Percentiles rank a stretch among this genome's conserved stretches.
These are phyloP conservation scores for Phalacrocorax carbo DNA, from an alignment of 2,113 vertebrate genomes.

Conservation along the genomic window DNA sequence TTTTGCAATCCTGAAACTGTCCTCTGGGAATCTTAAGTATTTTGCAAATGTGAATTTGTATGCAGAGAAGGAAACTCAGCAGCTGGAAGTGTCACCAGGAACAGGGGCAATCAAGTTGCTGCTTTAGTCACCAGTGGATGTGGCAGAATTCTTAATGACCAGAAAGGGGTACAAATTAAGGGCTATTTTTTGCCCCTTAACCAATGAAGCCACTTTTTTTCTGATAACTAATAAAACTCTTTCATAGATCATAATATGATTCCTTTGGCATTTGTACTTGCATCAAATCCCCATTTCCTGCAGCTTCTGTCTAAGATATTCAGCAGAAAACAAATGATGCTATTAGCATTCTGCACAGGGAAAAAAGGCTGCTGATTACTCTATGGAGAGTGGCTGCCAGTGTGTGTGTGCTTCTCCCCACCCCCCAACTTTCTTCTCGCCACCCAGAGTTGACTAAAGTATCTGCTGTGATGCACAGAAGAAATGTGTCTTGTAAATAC, in stretches of 20 bases:
- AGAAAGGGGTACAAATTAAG: not conserved
- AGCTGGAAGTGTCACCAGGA: conserved; percentile 34
- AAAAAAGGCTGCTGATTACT: conserved; percentile 30
- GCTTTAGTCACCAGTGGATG: conserved; percentile 11
- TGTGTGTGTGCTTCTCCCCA: not conserved
- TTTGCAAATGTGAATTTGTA: conserved; percentile 44
- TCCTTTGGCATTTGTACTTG: conserved; percentile 12
- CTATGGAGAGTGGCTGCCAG: not conserved
- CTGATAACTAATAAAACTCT: not conserved
- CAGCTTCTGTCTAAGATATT: not conserved
- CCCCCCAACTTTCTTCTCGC: not conserved
- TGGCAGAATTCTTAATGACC: conserved; percentile 2
- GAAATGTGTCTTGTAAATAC: not conserved
- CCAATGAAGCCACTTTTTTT: not conserved
- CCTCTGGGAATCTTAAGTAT: conserved; percentile 34
- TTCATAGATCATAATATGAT: not conserved
- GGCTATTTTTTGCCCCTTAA: not conserved
- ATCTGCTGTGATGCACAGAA: not conserved
- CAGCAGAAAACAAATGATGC: conserved; percentile 37
- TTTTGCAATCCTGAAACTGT: conserved; percentile 11
- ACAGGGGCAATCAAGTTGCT: not conserved
- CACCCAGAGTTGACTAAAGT: not conserved
- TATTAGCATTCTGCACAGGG: conserved; percentile 9
- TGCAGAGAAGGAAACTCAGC: conserved; percentile 18
- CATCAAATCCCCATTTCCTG: conserved; percentile 20